phyloP scores from a whole-genome alignment of 2,797 vertebrate genomes.

The Fratercula arctica region DNA sequence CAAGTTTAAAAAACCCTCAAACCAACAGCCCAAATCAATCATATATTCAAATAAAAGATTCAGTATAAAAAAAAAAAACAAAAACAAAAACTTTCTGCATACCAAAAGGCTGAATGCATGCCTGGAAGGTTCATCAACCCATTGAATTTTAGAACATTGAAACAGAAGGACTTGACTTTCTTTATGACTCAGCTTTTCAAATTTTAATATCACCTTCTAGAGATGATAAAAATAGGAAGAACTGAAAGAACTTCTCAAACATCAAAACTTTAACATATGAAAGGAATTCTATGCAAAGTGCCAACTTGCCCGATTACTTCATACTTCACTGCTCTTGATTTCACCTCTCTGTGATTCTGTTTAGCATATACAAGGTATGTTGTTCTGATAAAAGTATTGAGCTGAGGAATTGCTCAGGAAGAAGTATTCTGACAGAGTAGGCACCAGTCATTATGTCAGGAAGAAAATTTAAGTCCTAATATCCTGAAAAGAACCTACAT shows the following conservation, averaged over 20 bases:
- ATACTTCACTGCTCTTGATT: not conserved
- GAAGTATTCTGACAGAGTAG: not conserved
- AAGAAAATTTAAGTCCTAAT: not conserved
- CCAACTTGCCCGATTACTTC: not conserved
- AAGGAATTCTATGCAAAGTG: not conserved
- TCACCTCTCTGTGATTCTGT: not conserved
- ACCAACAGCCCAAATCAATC: not conserved
- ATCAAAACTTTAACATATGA: not conserved
- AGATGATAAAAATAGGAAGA: not conserved
- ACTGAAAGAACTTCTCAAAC: not conserved
- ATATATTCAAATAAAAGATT: constrained; percentile 4
- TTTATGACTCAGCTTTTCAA: constrained; percentile 16
- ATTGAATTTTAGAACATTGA: not conserved
- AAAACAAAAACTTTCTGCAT: not conserved
- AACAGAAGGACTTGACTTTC: not conserved
- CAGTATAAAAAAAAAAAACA: not conserved
- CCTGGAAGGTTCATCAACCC: not conserved
- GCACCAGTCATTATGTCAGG: not conserved
- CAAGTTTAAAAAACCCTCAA: not conserved
- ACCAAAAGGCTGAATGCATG: not conserved
- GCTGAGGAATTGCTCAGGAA: not conserved
- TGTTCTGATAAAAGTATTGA: not conserved
- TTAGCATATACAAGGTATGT: not conserved
- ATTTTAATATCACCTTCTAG: not conserved
- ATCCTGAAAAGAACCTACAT: not conserved